Evolutionary conservation across 2,888 invertebrate species (phyloP), one percentile per base, ranked within the genome.

Genomic region (Epinotia nisella): DNA sequence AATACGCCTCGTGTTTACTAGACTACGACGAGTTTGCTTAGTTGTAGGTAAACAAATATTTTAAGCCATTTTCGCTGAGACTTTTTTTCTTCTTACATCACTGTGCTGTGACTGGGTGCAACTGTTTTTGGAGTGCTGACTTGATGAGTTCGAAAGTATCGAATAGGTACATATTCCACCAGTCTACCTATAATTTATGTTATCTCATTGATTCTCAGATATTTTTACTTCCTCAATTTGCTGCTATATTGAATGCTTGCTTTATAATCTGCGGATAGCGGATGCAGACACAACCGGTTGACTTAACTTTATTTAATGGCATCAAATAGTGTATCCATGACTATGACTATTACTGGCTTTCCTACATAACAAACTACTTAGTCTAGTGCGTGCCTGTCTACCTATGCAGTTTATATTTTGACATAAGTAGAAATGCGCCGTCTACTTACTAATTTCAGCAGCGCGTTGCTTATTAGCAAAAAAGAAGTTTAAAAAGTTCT

Each of bases 1-100:
- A 65, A n/a, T n/a, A n/a, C n/a, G n/a, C n/a, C n/a, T n/a, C n/a
- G 74, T 68, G 81, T 78, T 80, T 81, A 77, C 75, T 76, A 77
- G 79, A 81, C 71, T 55, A 65, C 58, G 49, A 70, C 65, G 21
- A 53, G 39, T 39, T 65, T 21, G 19, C 19, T 55, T 53, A 51
- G 24, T 62, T 41, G 13, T 61, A 9, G 35, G 53, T 35, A 55
- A 65, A 55, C 35, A 59, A 39, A 17, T 35, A 19, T 55, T 53
- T 35, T 53, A 13, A 55, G 55, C 9, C 9, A 24, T 56, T 56
- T 56, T 56, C 29, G 5, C 29, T 7, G 5, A 58, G 1, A 53
- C 17, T 19, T 53, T 53, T 53, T 53, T 53, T 2, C 45, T 61
- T 61, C 11, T 61, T 49, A 49, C 49, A n/a, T 49, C 49, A 49